These are phyloP conservation scores for Elysia chlorotica DNA, from an alignment of 1,140 invertebrate species.

Conservation along the genomic window DNA sequence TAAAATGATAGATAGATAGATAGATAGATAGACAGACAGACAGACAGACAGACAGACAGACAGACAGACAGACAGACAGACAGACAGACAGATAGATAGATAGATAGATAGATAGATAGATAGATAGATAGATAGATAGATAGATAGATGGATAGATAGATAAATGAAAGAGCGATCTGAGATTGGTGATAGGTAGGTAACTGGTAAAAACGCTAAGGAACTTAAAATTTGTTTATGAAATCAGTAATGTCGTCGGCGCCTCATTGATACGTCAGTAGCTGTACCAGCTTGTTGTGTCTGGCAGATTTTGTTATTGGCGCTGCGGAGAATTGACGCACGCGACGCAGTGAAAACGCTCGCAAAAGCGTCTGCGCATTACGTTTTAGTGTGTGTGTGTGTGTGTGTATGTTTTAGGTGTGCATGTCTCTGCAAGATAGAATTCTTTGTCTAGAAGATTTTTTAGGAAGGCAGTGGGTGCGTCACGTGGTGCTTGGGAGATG, in stretches of 20 bases:
- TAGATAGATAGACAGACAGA: slow-evolving; percentile 4
- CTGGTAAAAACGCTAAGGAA: neutral
- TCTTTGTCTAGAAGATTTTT: too few relatives aligned
- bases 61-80: neutral
- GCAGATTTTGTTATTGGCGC: neutral
- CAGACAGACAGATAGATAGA: too few relatives aligned
- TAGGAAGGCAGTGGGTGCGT: too few relatives aligned
- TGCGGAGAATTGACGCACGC: neutral
- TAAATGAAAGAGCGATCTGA: neutral
- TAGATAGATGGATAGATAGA: neutral
- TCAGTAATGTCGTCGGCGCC: neutral
- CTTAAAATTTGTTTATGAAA: neutral
- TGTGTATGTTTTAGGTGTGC: too few relatives aligned
- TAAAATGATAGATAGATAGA: neutral
- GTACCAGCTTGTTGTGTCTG: neutral
- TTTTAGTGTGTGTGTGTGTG: too few relatives aligned
- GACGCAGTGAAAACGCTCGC: too few relatives aligned
- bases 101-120: neutral
- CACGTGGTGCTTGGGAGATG: too few relatives aligned
- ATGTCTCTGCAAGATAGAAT: too few relatives aligned
- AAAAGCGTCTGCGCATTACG: too few relatives aligned
- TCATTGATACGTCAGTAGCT: neutral
- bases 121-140: neutral
- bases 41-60: neutral
- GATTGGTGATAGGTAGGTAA: neutral